Evolutionary conservation across 2,888 invertebrate genomes (phyloP).

Genomic region (Galerucella nymphaeae): DNA sequence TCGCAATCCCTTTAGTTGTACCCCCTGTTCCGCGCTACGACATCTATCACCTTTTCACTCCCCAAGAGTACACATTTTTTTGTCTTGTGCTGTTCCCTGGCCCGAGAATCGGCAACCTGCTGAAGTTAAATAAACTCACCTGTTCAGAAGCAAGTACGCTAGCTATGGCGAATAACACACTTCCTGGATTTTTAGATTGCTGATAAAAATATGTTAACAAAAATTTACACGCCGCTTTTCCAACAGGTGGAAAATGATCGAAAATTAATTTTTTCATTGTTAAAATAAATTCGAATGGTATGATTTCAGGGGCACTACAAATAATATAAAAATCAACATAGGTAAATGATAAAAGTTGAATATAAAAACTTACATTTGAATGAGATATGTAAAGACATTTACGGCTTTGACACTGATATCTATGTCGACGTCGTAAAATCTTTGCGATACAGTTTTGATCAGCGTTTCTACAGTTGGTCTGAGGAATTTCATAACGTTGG

Average conservation of each 20-base stretch:
- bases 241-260: constrained; percentile 28
- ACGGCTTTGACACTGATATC: constrained; percentile 35
- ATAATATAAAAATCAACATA: neutral
- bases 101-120: no score
- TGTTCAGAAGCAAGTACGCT: constrained; percentile 14
- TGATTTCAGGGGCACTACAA: constrained; percentile 8
- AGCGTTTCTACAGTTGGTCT: constrained; percentile 17
- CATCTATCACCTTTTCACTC: no score
- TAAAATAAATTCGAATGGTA: constrained; percentile 20
- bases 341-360: neutral
- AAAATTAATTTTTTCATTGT: constrained; percentile 31
- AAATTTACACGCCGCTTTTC: constrained; percentile 32
- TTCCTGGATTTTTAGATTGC: constrained; percentile 15
- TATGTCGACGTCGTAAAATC: constrained; percentile 38
- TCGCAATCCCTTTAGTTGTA: no score
- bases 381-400: constrained; percentile 29
- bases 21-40: no score
- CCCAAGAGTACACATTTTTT: no score
- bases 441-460: constrained; percentile 25
- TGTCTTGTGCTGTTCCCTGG: no score
- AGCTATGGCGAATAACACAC: constrained; percentile 22
- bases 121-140: neutral
- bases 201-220: constrained; percentile 20
- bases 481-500: constrained; percentile 20
- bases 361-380: constrained; percentile 33